These are phyloP conservation scores for Tortricodes alternella DNA, from an alignment of 2,888 invertebrate genomes.

Conservation along the genomic window DNA sequence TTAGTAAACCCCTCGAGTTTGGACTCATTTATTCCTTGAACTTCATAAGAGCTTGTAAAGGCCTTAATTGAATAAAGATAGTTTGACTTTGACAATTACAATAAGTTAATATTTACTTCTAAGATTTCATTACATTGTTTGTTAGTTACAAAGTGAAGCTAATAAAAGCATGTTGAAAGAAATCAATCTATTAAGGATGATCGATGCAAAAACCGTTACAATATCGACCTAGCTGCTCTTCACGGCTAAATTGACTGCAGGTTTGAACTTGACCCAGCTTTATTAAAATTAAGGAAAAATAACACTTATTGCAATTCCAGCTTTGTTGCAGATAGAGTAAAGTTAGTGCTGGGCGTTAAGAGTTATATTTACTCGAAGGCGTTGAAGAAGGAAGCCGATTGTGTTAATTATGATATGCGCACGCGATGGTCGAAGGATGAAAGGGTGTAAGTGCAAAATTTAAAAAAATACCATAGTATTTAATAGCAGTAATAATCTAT, in stretches of 20 bases:
- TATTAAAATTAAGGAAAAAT: constrained; percentile 38
- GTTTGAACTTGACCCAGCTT: constrained; percentile 60
- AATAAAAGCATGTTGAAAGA: not conserved
- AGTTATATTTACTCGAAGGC: constrained; percentile 25
- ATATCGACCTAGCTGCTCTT: constrained; percentile 31
- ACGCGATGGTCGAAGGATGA: constrained; percentile 46
- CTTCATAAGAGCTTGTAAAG: too few relatives aligned
- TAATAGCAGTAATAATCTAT: too few relatives aligned
- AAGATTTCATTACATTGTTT: too few relatives aligned
- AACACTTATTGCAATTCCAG: constrained; percentile 36
- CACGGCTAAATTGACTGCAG: constrained; percentile 46
- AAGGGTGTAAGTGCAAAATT: constrained; percentile 38
- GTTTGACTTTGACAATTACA: too few relatives aligned
- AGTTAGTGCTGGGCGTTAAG: constrained; percentile 10
- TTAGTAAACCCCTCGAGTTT: too few relatives aligned
- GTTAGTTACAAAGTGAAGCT: too few relatives aligned
- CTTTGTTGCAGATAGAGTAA: not conserved
- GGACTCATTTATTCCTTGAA: too few relatives aligned
- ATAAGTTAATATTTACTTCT: too few relatives aligned
- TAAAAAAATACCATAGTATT: not conserved
- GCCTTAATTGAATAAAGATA: too few relatives aligned
- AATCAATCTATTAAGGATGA: not conserved
- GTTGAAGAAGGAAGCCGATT: constrained; percentile 13
- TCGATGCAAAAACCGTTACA: constrained; percentile 17
- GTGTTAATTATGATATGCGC: constrained; percentile 42